Conservation (phyloP, 1,140 invertebrate genomes). For the Dreissena rostriformis region DNA sequence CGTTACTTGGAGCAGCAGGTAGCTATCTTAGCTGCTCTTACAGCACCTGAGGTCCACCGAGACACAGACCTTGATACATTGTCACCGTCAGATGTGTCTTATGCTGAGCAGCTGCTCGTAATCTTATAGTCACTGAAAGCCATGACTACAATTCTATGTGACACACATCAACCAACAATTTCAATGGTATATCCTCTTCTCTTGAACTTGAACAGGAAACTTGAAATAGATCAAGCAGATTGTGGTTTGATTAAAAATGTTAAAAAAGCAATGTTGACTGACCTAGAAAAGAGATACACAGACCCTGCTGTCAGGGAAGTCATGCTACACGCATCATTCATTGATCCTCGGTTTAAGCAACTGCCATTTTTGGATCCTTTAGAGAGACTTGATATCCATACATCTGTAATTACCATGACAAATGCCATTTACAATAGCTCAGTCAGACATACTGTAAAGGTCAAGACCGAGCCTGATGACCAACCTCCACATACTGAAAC, state of each 20-base stretch:
- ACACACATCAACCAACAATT: neutral
- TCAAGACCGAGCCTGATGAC: slow-evolving; percentile 10
- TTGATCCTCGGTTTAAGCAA: neutral
- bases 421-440: slow-evolving; percentile 7
- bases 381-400: slow-evolving; percentile 7
- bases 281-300: neutral
- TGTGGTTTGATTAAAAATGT: neutral
- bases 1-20: slow-evolving; percentile 59
- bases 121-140: neutral
- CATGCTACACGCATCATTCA: slow-evolving; percentile 8
- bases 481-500: neutral
- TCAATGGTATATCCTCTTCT: neutral
- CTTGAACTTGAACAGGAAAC: slow-evolving; percentile 1
- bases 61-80: slow-evolving; percentile 11
- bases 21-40: slow-evolving; percentile 31
- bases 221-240: neutral
- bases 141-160: slow-evolving; percentile 13
- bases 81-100: neutral
- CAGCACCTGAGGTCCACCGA: neutral
- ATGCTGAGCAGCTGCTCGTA: neutral
- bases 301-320: slow-evolving; percentile 11
- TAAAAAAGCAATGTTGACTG: neutral
- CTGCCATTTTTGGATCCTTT: slow-evolving; percentile 9
- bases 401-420: slow-evolving; percentile 8
- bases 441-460: slow-evolving; percentile 5